These are phyloP conservation scores for Capromys pilorides DNA, from an alignment of 2,797 vertebrate species.

Conservation along the genomic window DNA sequence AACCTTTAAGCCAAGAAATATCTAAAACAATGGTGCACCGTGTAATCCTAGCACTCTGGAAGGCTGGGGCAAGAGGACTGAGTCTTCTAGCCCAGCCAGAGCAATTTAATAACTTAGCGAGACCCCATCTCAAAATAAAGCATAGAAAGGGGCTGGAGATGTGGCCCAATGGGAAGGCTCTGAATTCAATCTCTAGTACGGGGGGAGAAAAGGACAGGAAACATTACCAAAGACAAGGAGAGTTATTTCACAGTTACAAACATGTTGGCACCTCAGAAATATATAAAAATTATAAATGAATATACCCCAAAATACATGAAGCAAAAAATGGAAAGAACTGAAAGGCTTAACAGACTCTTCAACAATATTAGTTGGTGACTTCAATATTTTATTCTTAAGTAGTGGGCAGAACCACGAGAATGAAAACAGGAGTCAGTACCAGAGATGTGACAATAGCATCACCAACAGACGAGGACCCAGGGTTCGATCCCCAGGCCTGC, in stretches of 20 bases:
- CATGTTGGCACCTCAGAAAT: not conserved
- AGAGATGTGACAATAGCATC: accelerated
- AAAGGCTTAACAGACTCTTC: not conserved
- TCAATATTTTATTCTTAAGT: not conserved
- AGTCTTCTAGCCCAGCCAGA: not conserved
- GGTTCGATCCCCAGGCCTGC: no score
- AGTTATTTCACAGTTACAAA: not conserved
- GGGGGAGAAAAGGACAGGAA: not conserved
- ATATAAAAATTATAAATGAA: not conserved
- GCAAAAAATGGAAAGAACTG: not conserved
- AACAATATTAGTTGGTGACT: not conserved
- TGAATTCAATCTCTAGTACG: no score
- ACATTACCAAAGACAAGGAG: not conserved
- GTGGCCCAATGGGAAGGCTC: no score
- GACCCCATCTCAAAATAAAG: not conserved
- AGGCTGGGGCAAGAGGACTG: not conserved
- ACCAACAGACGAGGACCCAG: no score
- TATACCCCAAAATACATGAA: not conserved
- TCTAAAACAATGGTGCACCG: not conserved
- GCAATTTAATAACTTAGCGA: not conserved
- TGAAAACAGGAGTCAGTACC: not conserved
- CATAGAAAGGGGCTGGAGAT: no score
- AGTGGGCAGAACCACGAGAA: not conserved
- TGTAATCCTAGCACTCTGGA: not conserved
- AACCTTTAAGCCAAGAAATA: not conserved